A percentile compares a stretch with the other conserved stretches of the same genome.
These are phyloP conservation scores for Paragorgia papillata DNA, from an alignment of 92 coral and sea anemone genomes.

Conservation along the genomic window DNA sequence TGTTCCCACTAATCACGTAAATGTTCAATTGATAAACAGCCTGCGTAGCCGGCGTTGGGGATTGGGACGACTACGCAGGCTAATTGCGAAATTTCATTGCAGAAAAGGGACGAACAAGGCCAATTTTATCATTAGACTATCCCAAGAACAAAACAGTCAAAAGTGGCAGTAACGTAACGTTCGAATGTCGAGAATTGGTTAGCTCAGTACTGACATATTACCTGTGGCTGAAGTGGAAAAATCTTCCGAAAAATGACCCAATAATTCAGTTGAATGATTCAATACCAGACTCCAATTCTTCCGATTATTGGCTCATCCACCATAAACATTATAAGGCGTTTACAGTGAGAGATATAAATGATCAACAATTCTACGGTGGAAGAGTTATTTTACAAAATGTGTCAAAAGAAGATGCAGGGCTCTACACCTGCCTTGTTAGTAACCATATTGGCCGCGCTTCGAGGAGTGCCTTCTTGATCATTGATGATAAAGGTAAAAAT, in stretches of 20 bases:
- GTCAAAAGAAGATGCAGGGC: slow-evolving; percentile 56
- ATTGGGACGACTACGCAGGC: too few species aligned
- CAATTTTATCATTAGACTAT: slow-evolving; percentile 30
- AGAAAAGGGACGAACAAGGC: slow-evolving; percentile 54
- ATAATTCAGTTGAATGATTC: not conserved
- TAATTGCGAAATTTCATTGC: not conserved
- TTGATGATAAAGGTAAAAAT: slow-evolving; percentile 18
- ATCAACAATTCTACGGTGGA: slow-evolving; percentile 4
- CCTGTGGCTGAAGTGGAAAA: slow-evolving; percentile 63
- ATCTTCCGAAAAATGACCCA: slow-evolving; percentile 38
- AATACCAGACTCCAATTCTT: not conserved
- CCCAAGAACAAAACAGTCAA: slow-evolving; percentile 56
- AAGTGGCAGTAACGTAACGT: slow-evolving; percentile 51
- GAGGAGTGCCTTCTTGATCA: slow-evolving; percentile 21
- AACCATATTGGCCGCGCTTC: slow-evolving; percentile 47
- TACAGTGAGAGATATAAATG: too few species aligned
- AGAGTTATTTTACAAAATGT: slow-evolving; percentile 21
- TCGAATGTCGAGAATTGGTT: slow-evolving; percentile 47
- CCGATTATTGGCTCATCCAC: slow-evolving; percentile 28
- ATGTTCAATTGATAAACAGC: too few species aligned
- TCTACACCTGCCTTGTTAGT: slow-evolving; percentile 61
- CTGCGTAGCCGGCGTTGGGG: too few species aligned
- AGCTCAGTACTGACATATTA: slow-evolving; percentile 57
- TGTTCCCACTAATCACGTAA: too few species aligned
- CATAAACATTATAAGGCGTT: slow-evolving; percentile 21